These are phyloP conservation scores for Microcebus griseorufus DNA, from an alignment of 2,113 vertebrate species.

Conservation along the genomic window DNA sequence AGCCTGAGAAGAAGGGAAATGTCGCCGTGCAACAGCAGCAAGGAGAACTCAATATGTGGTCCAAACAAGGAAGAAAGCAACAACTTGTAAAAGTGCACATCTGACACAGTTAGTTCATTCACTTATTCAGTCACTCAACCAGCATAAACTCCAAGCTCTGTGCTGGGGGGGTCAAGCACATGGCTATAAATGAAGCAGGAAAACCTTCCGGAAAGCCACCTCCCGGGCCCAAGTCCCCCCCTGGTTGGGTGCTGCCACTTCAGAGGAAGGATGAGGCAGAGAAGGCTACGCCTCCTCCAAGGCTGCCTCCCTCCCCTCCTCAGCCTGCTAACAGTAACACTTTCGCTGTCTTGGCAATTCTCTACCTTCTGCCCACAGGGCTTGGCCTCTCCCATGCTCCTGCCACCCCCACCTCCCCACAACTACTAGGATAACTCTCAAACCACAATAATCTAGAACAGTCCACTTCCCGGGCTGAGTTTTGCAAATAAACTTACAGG, in stretches of 20 bases:
- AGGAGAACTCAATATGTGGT: neutral
- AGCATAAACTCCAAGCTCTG: neutral
- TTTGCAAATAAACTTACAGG: neutral
- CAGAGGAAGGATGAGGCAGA: neutral
- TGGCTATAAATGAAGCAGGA: accelerated
- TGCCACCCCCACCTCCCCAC: accelerated
- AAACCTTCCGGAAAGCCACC: neutral
- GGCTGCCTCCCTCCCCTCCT: neutral
- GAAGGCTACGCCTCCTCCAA: neutral
- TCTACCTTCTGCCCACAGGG: neutral
- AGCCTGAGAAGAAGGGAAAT: constrained; percentile 10
- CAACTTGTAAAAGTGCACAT: neutral
- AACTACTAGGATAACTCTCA: neutral
- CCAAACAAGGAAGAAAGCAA: neutral
- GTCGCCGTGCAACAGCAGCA: neutral
- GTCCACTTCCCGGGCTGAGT: neutral
- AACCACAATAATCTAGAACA: neutral
- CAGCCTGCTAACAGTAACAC: neutral
- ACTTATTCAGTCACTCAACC: neutral
- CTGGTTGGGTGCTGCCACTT: neutral
- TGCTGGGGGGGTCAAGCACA: neutral
- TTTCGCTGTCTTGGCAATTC: neutral
- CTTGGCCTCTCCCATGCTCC: neutral
- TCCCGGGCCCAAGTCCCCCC: neutral
- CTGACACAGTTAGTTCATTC: neutral